Evolutionary conservation across 2,888 invertebrate genomes (phyloP).

Genomic region (Heteropelma amictum): DNA sequence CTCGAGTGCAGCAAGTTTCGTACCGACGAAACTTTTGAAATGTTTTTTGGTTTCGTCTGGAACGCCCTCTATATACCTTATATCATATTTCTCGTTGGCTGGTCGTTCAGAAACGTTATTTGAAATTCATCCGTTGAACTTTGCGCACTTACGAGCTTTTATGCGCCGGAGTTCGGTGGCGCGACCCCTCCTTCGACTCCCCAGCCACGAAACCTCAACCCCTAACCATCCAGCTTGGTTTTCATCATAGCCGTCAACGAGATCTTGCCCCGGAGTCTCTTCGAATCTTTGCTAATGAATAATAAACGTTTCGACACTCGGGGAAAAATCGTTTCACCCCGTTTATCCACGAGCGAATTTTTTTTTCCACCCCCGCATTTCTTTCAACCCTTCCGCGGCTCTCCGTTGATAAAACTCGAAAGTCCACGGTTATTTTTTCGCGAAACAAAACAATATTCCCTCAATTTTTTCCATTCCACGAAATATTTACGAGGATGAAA

Average conservation of each 20-base stretch:
- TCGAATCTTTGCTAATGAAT: constrained; percentile 34
- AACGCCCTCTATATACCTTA: constrained; percentile 12
- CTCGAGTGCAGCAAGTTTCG: too few relatives aligned
- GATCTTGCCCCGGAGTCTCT: background rate
- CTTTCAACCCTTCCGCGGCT: too few relatives aligned
- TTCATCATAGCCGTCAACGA: background rate
- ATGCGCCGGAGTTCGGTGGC: constrained; percentile 19
- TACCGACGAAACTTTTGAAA: too few relatives aligned
- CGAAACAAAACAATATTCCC: too few relatives aligned
- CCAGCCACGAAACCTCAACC: background rate
- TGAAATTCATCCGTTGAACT: constrained; percentile 51
- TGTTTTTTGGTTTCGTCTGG: too few relatives aligned
- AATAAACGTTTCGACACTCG: constrained; percentile 40
- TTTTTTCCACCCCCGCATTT: too few relatives aligned
- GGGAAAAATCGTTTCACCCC: constrained; percentile 9
- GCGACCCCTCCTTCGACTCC: background rate
- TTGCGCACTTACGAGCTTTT: constrained; percentile 38
- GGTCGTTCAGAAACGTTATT: constrained; percentile 17
- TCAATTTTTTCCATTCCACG: too few relatives aligned
- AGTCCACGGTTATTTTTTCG: too few relatives aligned
- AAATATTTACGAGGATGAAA: too few relatives aligned
- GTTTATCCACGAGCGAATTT: too few relatives aligned
- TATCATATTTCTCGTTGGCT: constrained; percentile 4
- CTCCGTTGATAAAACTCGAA: too few relatives aligned
- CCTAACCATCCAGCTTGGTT: background rate